Evolutionary conservation across 1,140 invertebrate species (phyloP).

Genomic region (Caenorhabditis latens): DNA sequence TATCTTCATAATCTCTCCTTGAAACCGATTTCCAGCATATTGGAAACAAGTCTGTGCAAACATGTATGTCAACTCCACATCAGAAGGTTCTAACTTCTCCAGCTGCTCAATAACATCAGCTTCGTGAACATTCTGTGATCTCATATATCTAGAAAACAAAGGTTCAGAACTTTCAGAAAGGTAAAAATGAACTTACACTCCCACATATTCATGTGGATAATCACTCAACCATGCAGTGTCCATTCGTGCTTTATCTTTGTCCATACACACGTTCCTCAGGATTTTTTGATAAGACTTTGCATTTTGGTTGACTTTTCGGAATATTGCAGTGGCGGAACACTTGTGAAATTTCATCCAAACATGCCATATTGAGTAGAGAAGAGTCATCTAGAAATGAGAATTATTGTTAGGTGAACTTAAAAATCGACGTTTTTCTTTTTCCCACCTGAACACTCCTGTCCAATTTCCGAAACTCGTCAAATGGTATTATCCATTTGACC

Average conservation of each 20-base stretch:
- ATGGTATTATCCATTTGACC: neutral
- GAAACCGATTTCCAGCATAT: conserved; percentile 41
- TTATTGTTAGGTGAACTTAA: neutral
- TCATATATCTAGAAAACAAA: neutral
- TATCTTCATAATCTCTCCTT: conserved; percentile 10
- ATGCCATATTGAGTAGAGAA: neutral
- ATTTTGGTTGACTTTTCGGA: neutral
- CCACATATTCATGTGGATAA: conserved; percentile 2
- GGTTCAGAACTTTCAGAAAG: no score
- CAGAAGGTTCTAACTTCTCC: neutral
- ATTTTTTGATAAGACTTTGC: neutral
- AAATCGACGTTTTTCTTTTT: neutral
- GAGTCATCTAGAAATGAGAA: neutral
- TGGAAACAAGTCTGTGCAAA: conserved; percentile 1
- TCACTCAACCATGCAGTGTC: conserved; percentile 20
- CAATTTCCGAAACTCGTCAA: neutral
- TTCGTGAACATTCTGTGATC: neutral
- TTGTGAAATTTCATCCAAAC: conserved; percentile 5
- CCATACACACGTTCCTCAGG: conserved; percentile 4
- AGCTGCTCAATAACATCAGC: neutral
- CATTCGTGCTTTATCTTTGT: neutral
- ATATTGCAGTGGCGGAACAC: neutral
- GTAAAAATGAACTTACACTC: neutral
- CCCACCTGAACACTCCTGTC: neutral
- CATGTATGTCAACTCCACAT: conserved; percentile 7